Conservation (phyloP, 1,140 invertebrate genomes). For the Bombus superbus region DNA sequence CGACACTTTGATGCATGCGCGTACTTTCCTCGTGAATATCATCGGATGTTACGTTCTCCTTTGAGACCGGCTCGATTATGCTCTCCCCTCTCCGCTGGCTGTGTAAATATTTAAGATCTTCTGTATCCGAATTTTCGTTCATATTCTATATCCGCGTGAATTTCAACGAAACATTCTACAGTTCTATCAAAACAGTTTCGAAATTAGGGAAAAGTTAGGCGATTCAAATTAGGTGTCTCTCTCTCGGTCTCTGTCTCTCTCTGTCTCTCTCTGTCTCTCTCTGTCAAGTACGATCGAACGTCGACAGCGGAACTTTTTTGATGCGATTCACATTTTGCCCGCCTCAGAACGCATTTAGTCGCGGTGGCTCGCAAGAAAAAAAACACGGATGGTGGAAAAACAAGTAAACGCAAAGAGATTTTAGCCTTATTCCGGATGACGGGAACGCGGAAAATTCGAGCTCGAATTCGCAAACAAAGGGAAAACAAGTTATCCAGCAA, state of each 20-base stretch:
- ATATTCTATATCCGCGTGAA: too few species aligned
- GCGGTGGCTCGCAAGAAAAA: background rate
- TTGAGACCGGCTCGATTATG: background rate
- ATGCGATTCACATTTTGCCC: background rate
- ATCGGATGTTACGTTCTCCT: background rate
- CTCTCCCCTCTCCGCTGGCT: too few species aligned
- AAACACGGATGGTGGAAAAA: background rate
- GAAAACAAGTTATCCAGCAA: slow-evolving; percentile 45
- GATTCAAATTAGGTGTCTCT: too few species aligned
- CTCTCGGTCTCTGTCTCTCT: too few species aligned
- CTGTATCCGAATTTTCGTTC: background rate
- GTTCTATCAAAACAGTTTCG: too few species aligned
- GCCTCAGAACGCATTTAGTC: background rate
- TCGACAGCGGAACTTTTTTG: background rate
- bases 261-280: too few species aligned
- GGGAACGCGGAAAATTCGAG: background rate
- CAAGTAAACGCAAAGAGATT: slow-evolving; percentile 3
- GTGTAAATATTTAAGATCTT: background rate
- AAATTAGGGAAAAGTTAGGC: too few species aligned
- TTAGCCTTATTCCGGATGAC: background rate
- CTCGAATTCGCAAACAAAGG: slow-evolving; percentile 34
- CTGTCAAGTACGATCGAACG: too few species aligned
- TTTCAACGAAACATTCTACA: background rate
- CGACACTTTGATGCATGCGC: slow-evolving; percentile 14
- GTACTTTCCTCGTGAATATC: background rate